Evolutionary conservation across 2,797 vertebrate genomes (phyloP).

Genomic region (Intellagama lesueurii): DNA sequence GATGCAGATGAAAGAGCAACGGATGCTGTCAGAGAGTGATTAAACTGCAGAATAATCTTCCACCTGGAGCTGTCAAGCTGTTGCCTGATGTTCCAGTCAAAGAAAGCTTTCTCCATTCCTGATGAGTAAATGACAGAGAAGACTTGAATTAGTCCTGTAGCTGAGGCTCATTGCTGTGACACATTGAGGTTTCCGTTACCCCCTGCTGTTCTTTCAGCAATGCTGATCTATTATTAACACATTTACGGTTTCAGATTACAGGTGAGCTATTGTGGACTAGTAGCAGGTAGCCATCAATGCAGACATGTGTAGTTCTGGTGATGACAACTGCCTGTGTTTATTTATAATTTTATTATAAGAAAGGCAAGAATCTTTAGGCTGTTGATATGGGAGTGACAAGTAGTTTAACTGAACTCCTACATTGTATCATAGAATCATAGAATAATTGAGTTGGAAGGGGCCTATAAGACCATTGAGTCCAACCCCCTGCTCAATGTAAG

Average conservation of each 20-base stretch:
- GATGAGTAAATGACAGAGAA: conserved; percentile 75
- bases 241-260: conserved; percentile 27
- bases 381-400: conserved; percentile 25
- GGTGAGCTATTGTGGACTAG: conserved; percentile 9
- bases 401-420: neutral
- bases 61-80: conserved; percentile 71
- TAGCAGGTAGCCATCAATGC: conserved; percentile 47
- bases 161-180: conserved; percentile 55
- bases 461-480: no score
- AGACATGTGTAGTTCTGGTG: neutral
- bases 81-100: conserved; percentile 71
- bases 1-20: conserved; percentile 60
- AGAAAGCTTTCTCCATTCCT: conserved; percentile 58
- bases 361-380: conserved; percentile 36
- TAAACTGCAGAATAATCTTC: conserved; percentile 68
- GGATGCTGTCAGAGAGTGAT: conserved; percentile 66
- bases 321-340: conserved; percentile 53
- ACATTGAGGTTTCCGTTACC: conserved; percentile 56
- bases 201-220: conserved; percentile 57
- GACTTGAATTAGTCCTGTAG: conserved; percentile 73
- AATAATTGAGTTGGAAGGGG: no score
- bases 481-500: no score
- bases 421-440: neutral
- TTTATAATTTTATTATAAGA: conserved; percentile 21
- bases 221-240: conserved; percentile 57